phyloP scores from a whole-genome alignment of 1,140 invertebrate species.

The Drosophila nigromelanica region DNA sequence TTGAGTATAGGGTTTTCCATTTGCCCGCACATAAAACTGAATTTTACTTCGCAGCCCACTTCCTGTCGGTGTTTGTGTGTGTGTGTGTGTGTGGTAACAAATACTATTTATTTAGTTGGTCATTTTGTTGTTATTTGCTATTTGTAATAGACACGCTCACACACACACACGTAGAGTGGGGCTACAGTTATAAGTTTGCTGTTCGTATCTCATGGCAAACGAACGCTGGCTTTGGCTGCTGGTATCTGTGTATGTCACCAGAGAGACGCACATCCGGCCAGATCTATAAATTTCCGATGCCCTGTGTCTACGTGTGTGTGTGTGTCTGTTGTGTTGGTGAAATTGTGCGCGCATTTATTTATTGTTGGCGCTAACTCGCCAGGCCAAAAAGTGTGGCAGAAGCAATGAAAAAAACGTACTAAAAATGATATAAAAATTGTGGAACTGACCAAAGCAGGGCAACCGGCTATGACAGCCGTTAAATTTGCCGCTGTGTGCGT shows the following conservation, averaged over 20 bases:
- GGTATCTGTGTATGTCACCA: constrained; percentile 68
- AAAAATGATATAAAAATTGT: constrained; percentile 78
- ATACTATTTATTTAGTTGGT: constrained; percentile 81
- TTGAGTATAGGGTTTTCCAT: constrained; percentile 50
- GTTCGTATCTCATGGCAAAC: constrained; percentile 43
- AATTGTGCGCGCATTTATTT: constrained; percentile 74
- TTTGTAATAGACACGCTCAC: constrained; percentile 73
- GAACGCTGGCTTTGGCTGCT: constrained; percentile 15
- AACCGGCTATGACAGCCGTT: constrained; percentile 57
- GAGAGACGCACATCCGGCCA: constrained; percentile 77
- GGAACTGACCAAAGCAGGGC: constrained; percentile 39
- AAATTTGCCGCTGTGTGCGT: constrained; percentile 20
- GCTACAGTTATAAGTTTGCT: constrained; percentile 39
- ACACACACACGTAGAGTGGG: constrained; percentile 17
- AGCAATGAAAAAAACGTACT: constrained; percentile 59
- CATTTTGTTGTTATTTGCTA: constrained; percentile 80
- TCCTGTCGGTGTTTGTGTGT: constrained; percentile 33
- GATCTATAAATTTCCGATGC: constrained; percentile 76
- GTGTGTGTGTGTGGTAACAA: constrained; percentile 59
- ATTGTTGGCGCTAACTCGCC: constrained; percentile 77
- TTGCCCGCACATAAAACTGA: constrained; percentile 36
- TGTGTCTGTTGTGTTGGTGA: constrained; percentile 37
- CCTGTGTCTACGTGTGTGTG: constrained; percentile 6
- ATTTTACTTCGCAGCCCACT: constrained; percentile 19
- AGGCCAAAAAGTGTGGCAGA: constrained; percentile 68